Conservation (phyloP, 2,888 invertebrate genomes). For the Stenurella melanura region DNA sequence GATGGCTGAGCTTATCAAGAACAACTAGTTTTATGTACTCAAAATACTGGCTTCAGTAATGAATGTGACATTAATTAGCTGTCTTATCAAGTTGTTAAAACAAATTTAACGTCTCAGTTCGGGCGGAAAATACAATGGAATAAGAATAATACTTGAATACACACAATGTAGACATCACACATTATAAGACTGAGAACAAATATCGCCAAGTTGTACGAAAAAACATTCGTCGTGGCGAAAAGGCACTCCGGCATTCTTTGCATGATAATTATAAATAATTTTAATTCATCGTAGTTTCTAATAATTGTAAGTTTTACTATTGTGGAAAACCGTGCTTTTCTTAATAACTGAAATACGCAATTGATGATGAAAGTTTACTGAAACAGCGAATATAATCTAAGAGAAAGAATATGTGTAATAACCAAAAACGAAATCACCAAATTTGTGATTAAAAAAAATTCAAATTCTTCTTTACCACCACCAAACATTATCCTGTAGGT, state of each 20-base stretch:
- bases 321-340: neutral
- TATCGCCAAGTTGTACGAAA: neutral
- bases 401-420: too few relatives aligned
- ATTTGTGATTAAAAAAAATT: too few relatives aligned
- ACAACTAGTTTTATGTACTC: conserved; percentile 7
- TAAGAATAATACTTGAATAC: neutral
- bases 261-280: neutral
- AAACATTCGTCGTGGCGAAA: neutral
- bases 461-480: too few relatives aligned
- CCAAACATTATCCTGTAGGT: too few relatives aligned
- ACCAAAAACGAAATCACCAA: too few relatives aligned
- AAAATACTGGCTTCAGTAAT: neutral
- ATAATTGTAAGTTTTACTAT: neutral
- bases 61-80: conserved; percentile 1
- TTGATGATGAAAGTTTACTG: neutral
- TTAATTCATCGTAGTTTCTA: neutral
- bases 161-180: neutral
- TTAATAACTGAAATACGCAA: neutral
- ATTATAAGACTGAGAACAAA: neutral
- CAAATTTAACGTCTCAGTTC: neutral
- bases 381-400: too few relatives aligned
- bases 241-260: neutral
- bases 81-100: neutral
- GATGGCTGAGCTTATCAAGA: neutral
- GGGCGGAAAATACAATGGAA: neutral